Conservation (phyloP, 23 tunicate species). For the Trididemnum clinides region DNA sequence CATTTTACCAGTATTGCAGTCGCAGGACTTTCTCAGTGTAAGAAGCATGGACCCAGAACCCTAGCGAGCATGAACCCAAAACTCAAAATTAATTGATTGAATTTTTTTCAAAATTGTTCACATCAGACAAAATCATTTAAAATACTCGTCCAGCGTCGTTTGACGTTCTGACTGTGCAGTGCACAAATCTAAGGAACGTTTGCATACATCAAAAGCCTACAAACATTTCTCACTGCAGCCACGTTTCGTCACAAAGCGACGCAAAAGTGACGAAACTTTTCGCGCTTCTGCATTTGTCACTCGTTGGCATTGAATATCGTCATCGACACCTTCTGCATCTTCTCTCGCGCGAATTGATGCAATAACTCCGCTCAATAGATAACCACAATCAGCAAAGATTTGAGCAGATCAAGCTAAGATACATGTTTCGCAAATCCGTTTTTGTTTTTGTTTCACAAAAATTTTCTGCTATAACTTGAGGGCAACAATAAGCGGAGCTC, state of each 20-base stretch:
- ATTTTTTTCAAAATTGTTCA: too few species aligned
- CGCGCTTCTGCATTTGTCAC: too few species aligned
- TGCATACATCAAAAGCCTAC: background rate
- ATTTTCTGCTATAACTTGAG: background rate
- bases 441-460: background rate
- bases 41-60: too few species aligned
- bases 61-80: background rate
- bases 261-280: background rate
- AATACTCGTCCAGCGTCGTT: background rate
- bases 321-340: background rate
- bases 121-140: background rate
- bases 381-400: background rate
- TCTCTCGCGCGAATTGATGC: background rate
- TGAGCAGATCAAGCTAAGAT: background rate
- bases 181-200: background rate
- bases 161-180: background rate
- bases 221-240: background rate
- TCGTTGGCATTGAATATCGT: too few species aligned
- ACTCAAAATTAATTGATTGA: background rate
- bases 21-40: background rate
- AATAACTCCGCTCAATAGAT: background rate
- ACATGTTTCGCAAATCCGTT: background rate
- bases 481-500: background rate
- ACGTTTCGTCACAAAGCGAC: background rate
- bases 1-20: background rate